Base-by-base conservation (phyloP, 2,888 invertebrate genomes). In the Nemurella pictetii region DNA sequence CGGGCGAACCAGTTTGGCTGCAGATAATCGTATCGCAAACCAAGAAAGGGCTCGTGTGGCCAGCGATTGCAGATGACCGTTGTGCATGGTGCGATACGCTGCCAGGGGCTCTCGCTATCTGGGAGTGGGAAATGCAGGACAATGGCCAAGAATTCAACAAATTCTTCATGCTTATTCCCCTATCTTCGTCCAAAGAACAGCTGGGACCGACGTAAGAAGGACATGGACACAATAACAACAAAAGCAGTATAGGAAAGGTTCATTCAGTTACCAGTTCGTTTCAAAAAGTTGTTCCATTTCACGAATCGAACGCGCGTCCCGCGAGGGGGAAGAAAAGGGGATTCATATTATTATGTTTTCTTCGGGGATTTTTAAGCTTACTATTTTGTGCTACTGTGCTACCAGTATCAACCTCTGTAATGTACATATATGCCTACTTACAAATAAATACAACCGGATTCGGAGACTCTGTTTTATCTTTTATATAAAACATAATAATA, bases 181-280 rank as follows among this genome's bases (percentile, higher is more conserved):
- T 82, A 27, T 82, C 82, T 82, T 28, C 82, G 55, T 26, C 28
- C 55, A 78, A 30, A 36, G 36, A 84, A 84, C 80, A 80, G 80
- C 80, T 84, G 84, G 80, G 55, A 73, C 12, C 80, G 84, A 84
- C 80, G 84, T 73, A 80, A 81, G 82, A 82, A 82, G 82, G 82
- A 84, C 80, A 80, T 15, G 36, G n/a, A 35, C 32, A 84, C 84
- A 84, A 84, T 77, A 32, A 32, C 77, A 84, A 84, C 84, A 77
- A 73, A 77, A 73, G 80, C 29, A 84, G 84, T 36, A 35, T 55
- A 35, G 72, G 80, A 80, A 84, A 80, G 80, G 30, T 84, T 84
- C 84, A 72, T 84, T 84, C 84, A 84, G 80, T 84, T 73, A 80
- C 84, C 80, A 84, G 80, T 84, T 72, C 55, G 84, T 80, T 84